Conservation (phyloP, 2,113 vertebrate species). For the Ptilonorhynchus violaceus region DNA sequence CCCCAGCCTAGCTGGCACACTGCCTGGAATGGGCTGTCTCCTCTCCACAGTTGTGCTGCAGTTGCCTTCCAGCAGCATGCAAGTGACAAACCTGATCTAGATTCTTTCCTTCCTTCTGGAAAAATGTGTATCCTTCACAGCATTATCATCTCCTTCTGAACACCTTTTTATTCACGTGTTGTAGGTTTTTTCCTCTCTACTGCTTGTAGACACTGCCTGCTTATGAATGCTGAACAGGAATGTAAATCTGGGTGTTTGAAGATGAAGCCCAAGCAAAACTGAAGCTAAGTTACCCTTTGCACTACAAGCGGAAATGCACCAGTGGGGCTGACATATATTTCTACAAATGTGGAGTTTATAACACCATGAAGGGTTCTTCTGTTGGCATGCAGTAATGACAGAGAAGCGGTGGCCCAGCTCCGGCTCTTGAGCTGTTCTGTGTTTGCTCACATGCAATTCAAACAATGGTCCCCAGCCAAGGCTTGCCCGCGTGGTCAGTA, state of each 20-base stretch:
- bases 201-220: neutral
- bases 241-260: neutral
- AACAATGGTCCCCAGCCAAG: neutral
- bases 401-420: neutral
- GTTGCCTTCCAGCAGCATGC: neutral
- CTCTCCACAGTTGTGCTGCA: neutral
- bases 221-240: neutral
- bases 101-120: neutral
- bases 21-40: neutral
- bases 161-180: neutral
- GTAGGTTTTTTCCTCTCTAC: neutral
- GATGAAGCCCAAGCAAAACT: neutral
- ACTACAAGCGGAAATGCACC: neutral
- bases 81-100: neutral
- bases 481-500: rapidly evolving
- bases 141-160: neutral
- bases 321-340: neutral
- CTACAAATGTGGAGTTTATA: neutral
- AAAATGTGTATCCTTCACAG: neutral
- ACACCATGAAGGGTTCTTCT: neutral
- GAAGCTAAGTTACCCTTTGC: neutral
- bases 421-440: neutral
- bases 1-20: neutral
- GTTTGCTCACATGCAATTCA: neutral
- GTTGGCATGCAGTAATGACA: neutral